A percentile compares a stretch with the other conserved stretches of the same genome.
These are phyloP conservation scores for Thymelicus sylvestris DNA, from an alignment of 2,888 invertebrate species.

Conservation along the genomic window DNA sequence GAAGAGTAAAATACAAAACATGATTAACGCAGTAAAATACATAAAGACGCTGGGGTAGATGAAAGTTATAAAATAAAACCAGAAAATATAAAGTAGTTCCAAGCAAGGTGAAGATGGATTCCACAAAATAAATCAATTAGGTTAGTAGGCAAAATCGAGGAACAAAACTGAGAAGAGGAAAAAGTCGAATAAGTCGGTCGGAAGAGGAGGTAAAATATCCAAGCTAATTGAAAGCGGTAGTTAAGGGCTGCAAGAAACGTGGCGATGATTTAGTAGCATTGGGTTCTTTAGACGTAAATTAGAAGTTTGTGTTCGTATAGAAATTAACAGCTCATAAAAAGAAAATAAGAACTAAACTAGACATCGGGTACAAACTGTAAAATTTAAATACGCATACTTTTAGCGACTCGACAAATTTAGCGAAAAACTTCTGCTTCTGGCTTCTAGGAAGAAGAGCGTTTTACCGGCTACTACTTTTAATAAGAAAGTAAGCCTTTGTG, in stretches of 20 bases:
- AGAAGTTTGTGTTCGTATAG: slow-evolving; percentile 6
- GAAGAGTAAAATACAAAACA: too few relatives aligned
- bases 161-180: slow-evolving; percentile 1
- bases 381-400: slow-evolving; percentile 1
- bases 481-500: slow-evolving; percentile 27
- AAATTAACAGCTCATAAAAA: not conserved
- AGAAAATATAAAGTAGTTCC: slow-evolving; percentile 2
- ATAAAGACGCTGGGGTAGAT: too few relatives aligned
- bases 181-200: slow-evolving; percentile 8
- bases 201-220: slow-evolving; percentile 8
- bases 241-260: slow-evolving; percentile 13
- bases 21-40: too few relatives aligned
- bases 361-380: not conserved
- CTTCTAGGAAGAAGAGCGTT: not conserved
- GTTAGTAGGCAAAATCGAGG: slow-evolving; percentile 7
- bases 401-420: slow-evolving; percentile 10
- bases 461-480: slow-evolving; percentile 22
- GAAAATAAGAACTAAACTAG: not conserved
- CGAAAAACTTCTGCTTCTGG: slow-evolving; percentile 3
- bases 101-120: slow-evolving; percentile 3
- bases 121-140: slow-evolving; percentile 8
- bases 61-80: not conserved
- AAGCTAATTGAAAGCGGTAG: slow-evolving; percentile 33
- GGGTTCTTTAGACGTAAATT: slow-evolving; percentile 13
- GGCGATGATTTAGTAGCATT: slow-evolving; percentile 22